These are phyloP conservation scores for Frankliniella intonsa DNA, from an alignment of 2,888 invertebrate genomes.

Conservation along the genomic window DNA sequence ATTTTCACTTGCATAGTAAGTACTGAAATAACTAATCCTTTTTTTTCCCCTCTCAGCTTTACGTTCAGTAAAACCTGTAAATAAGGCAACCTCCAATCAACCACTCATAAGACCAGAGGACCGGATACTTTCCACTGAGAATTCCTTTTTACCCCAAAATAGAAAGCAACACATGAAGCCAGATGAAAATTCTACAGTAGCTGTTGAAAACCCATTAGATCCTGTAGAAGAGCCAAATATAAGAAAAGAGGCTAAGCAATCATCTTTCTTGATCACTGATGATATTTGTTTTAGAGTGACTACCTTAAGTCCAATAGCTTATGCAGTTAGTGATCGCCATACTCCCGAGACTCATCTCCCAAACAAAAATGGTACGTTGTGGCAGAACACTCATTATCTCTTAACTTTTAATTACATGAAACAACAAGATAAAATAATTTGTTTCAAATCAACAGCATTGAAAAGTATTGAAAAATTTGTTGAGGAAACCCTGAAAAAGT, in stretches of 20 bases:
- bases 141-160: no score
- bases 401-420: no score
- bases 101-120: constrained; percentile 4
- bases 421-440: no score
- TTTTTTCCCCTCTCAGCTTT: not conserved
- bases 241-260: not conserved
- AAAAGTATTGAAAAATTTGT: not conserved
- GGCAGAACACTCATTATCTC: not conserved
- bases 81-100: not conserved
- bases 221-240: not conserved
- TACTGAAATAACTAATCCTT: not conserved
- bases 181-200: no score
- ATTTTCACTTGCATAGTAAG: not conserved
- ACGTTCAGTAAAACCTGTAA: not conserved
- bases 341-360: not conserved
- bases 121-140: not conserved
- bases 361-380: not conserved
- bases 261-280: not conserved
- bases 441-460: not conserved
- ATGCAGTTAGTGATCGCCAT: not conserved
- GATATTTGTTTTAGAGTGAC: not conserved
- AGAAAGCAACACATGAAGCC: no score
- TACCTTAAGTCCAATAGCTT: not conserved
- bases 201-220: not conserved
- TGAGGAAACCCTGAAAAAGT: not conserved